phyloP scores from a whole-genome alignment of 2,113 vertebrate species.

The Myanophis thanlyinensis region DNA sequence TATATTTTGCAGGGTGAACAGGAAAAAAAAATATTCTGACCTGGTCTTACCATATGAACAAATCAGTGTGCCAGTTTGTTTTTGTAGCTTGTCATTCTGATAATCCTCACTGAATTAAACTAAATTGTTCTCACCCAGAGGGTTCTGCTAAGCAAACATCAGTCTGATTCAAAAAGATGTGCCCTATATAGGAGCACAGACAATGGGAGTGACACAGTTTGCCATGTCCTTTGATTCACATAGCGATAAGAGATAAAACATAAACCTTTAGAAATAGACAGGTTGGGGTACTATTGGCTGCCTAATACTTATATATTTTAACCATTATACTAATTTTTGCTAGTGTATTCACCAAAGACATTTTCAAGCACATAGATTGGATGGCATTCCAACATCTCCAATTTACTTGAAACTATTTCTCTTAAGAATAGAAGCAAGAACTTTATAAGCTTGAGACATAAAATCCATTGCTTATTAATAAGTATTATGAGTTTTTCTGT shows the following conservation, averaged over 20 bases:
- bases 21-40: background rate
- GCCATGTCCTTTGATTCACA: background rate
- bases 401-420: background rate
- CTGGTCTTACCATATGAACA: background rate
- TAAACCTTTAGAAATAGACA: background rate
- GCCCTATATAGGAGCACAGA: background rate
- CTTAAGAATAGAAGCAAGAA: background rate
- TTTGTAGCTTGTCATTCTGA: conserved; percentile 3
- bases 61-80: background rate
- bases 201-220: background rate
- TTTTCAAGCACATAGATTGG: background rate
- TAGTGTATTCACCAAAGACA: background rate
- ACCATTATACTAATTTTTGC: background rate
- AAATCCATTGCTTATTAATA: background rate
- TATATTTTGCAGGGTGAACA: background rate
- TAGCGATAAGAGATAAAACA: background rate
- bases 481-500: background rate
- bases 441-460: background rate
- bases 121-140: conserved; percentile 14
- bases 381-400: background rate
- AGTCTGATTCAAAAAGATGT: conserved; percentile 12
- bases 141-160: conserved; percentile 12
- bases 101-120: conserved; percentile 14
- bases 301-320: background rate
- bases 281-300: background rate